Conservation (phyloP, 1,140 invertebrate genomes). For the Drosophila ficusphila region DNA sequence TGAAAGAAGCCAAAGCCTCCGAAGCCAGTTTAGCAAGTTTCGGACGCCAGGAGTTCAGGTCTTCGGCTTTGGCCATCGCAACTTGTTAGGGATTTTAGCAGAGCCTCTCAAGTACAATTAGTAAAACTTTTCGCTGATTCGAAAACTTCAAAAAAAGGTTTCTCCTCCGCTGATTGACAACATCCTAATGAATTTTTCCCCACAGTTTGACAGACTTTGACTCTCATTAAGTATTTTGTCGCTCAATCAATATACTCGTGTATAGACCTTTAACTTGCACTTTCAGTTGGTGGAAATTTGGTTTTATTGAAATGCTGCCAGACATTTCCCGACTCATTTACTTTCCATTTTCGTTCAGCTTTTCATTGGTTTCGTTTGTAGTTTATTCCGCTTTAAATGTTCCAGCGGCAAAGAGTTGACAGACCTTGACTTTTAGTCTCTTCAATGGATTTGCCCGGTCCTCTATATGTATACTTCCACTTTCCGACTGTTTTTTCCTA, state of each 20-base stretch:
- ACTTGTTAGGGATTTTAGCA: slow-evolving; percentile 34
- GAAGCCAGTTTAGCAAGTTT: slow-evolving; percentile 75
- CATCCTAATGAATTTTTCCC: slow-evolving; percentile 8
- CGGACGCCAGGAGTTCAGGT: slow-evolving; percentile 25
- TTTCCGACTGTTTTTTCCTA: slow-evolving; percentile 2
- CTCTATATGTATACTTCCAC: slow-evolving; percentile 10
- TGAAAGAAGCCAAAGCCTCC: slow-evolving; percentile 55
- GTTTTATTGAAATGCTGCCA: neutral
- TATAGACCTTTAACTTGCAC: slow-evolving; percentile 27
- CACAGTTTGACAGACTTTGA: slow-evolving; percentile 1
- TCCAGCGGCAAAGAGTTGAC: slow-evolving; percentile 31
- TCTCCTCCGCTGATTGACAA: slow-evolving; percentile 19
- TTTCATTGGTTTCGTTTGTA: slow-evolving; percentile 19
- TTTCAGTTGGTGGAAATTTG: slow-evolving; percentile 22
- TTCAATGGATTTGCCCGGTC: neutral
- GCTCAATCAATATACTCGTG: neutral
- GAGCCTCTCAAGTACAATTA: slow-evolving; percentile 18
- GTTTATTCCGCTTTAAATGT: slow-evolving; percentile 34
- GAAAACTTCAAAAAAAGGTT: neutral
- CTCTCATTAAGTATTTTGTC: neutral
- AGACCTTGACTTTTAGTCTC: slow-evolving; percentile 40
- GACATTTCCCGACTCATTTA: slow-evolving; percentile 12
- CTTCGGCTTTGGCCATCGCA: slow-evolving; percentile 2
- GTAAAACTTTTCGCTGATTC: slow-evolving; percentile 7
- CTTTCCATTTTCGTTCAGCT: slow-evolving; percentile 27